Evolutionary conservation across 2,888 invertebrate species (phyloP).

Genomic region (Heliconius cydno): DNA sequence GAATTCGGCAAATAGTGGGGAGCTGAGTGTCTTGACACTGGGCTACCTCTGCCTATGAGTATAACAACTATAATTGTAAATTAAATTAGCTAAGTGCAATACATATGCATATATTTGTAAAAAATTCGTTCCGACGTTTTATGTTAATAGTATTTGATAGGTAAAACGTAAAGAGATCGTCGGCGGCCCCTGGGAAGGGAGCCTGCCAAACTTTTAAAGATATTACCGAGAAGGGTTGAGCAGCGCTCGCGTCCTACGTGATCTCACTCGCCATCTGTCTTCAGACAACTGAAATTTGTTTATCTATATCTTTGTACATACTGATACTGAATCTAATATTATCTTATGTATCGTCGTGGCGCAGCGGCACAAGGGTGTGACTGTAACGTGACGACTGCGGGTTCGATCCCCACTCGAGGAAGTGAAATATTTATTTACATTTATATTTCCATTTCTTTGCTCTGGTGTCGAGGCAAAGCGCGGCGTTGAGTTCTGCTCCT

Average conservation of each 20-base stretch:
- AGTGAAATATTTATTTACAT: too few species aligned
- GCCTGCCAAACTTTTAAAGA: slow-evolving; percentile 80
- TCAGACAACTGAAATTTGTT: slow-evolving; percentile 73
- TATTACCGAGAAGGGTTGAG: slow-evolving; percentile 81
- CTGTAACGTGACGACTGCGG: too few species aligned
- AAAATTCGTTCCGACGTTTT: slow-evolving; percentile 44
- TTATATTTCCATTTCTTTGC: too few species aligned
- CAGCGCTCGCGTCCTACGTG: slow-evolving; percentile 72
- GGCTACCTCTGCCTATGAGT: too few species aligned
- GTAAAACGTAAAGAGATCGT: slow-evolving; percentile 72
- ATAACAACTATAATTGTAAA: not conserved
- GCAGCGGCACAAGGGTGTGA: too few species aligned
- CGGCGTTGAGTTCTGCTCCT: too few species aligned
- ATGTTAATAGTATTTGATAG: slow-evolving; percentile 73
- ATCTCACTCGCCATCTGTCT: slow-evolving; percentile 77
- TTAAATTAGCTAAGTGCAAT: not conserved
- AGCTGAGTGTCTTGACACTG: too few species aligned
- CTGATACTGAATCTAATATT: slow-evolving; percentile 23
- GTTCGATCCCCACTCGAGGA: too few species aligned
- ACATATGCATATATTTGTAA: slow-evolving; percentile 27
- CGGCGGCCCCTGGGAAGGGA: slow-evolving; percentile 57
- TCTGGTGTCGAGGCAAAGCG: too few species aligned
- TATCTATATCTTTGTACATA: slow-evolving; percentile 54
- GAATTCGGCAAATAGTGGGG: too few species aligned
- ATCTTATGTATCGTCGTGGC: not conserved